phyloP scores from a whole-genome alignment of 2,797 vertebrate genomes.

The Ctenosaura bakeri region DNA sequence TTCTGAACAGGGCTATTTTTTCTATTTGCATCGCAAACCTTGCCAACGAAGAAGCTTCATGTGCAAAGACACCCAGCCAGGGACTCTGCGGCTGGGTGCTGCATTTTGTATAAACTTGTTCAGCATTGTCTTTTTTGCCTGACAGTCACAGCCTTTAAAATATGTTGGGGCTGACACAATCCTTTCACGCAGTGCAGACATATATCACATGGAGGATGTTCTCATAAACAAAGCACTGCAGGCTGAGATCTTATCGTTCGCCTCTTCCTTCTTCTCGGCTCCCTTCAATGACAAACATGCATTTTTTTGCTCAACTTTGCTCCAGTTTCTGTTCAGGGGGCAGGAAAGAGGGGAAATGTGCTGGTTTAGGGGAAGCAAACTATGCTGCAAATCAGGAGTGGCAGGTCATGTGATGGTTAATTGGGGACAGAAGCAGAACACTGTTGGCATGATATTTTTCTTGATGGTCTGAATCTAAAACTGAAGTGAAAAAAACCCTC shows the following conservation, averaged over 20 bases:
- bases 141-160: conserved; percentile 72
- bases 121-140: conserved; percentile 70
- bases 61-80: not conserved
- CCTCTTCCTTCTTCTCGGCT: conserved; percentile 72
- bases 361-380: conserved; percentile 58
- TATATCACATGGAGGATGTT: conserved; percentile 75
- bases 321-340: conserved; percentile 60
- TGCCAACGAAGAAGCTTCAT: not conserved
- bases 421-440: not conserved
- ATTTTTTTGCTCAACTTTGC: conserved; percentile 68
- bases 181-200: conserved; percentile 75
- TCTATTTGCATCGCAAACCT: not conserved
- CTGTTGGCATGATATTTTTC: not conserved
- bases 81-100: conserved; percentile 49
- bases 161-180: conserved; percentile 69
- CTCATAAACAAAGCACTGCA: conserved; percentile 75
- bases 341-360: not conserved
- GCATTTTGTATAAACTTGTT: conserved; percentile 74
- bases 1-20: not conserved
- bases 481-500: not conserved
- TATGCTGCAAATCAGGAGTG: conserved; percentile 69
- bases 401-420: conserved; percentile 7
- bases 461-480: not conserved
- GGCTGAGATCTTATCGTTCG: conserved; percentile 73
- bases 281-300: conserved; percentile 75